Evolutionary conservation across 2,113 vertebrate genomes (phyloP), one percentile per base, ranked within the genome.

Genomic region (Thymallus thymallus): DNA sequence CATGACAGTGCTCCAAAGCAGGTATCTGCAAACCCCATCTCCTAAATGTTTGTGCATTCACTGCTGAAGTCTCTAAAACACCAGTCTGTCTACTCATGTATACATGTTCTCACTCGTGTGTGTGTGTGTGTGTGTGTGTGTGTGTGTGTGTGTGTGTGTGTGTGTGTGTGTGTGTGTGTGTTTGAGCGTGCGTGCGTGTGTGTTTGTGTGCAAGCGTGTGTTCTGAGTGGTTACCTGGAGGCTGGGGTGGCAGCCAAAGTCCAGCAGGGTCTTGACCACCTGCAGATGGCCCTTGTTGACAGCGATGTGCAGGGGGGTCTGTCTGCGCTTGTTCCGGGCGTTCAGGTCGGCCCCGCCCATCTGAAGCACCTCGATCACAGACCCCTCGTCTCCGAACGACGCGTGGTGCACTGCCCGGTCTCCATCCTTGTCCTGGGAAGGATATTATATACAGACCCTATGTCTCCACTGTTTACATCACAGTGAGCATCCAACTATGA

Each of bases 231-330:
- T 85, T 92, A 99, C 98, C 96, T 99, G 98, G 20, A 99, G 96
- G 86, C 98, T 99, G 24, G 98, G 98, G 82, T 99, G 98, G 87
- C 98, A 99, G 86, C 96, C 96, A 12, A 99, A 97, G 86, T 99
- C 98, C 85, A 99, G 85, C 72, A 99, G 88, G 6, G 97, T 98
- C 92, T 99, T 98, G 80, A 99, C 98, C 83, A 99, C 98, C 86
- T 99, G 98, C 75, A 99, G 92, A 76, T 99, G 98, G 29, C 98
- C 98, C 88, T 99, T 99, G 90, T 99, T 99, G 79, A 99, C 98
- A 24, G 98, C 98, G 72, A 99, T 99, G 79, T 99, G 98, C 76
- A 99, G 93, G 0, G 98, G 98, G 0, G 98, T 99, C 90, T 99
- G 98, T 60, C 96, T 88, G 56, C 98, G 95, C 75, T 99, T 99